Evolutionary conservation across 1,140 invertebrate species (phyloP).

Genomic region (Atopsyche davidsoni): DNA sequence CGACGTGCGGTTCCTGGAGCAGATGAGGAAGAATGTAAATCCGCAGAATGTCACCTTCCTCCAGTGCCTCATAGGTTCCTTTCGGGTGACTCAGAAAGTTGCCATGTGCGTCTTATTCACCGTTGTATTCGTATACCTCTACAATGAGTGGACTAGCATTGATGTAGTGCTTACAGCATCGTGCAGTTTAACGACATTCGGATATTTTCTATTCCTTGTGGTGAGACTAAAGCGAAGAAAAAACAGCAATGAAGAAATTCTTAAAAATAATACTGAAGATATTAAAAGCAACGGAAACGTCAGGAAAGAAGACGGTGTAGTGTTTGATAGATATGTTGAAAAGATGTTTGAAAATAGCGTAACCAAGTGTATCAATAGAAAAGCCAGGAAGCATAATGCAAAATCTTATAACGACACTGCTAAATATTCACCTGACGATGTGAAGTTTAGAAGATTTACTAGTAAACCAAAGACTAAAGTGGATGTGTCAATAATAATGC

Average conservation of each 20-base stretch:
- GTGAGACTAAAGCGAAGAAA: slow-evolving; percentile 23
- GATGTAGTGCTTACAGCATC: slow-evolving; percentile 54
- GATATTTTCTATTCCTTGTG: slow-evolving; percentile 38
- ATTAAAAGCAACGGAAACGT: slow-evolving; percentile 5
- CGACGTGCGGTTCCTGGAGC: slow-evolving; percentile 73
- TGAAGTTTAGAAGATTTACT: not conserved
- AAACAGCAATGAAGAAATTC: not conserved
- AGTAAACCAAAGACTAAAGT: not conserved
- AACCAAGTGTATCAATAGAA: slow-evolving; percentile 4
- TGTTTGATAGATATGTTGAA: slow-evolving; percentile 10
- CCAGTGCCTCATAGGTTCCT: slow-evolving; percentile 67
- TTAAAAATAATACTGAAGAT: not conserved
- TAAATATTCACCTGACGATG: not conserved
- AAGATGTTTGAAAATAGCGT: slow-evolving; percentile 13
- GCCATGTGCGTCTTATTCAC: slow-evolving; percentile 71
- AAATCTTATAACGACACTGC: not conserved
- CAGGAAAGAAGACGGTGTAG: slow-evolving; percentile 2
- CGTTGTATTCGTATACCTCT: slow-evolving; percentile 65
- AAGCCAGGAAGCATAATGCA: slow-evolving; percentile 4
- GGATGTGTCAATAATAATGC: slow-evolving; percentile 26
- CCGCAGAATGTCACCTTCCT: slow-evolving; percentile 60
- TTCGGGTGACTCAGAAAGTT: slow-evolving; percentile 66
- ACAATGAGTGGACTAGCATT: slow-evolving; percentile 60
- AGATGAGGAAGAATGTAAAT: slow-evolving; percentile 79
- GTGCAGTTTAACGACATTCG: slow-evolving; percentile 49